A percentile compares a stretch with the other conserved stretches of the same genome.
Evolutionary conservation across 1,140 invertebrate species (phyloP).

Genomic region (Sarcophaga peregrina): DNA sequence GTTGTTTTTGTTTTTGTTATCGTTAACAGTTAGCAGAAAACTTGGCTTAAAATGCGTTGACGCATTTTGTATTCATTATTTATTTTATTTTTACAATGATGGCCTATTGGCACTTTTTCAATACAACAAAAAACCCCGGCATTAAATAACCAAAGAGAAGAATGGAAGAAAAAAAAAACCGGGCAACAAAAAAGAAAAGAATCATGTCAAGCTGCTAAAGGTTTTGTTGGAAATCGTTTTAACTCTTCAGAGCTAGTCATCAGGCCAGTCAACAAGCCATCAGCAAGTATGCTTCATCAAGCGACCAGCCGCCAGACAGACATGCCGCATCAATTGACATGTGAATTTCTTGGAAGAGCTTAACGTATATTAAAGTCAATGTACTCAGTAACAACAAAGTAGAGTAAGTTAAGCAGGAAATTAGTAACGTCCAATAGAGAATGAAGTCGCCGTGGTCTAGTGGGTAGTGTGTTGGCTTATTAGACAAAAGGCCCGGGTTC

Average conservation of each 20-base stretch:
- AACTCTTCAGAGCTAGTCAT: not conserved
- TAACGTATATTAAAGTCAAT: not conserved
- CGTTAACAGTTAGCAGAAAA: not conserved
- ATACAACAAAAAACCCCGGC: not conserved
- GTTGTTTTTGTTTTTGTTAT: too few species aligned
- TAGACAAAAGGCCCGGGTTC: too few species aligned
- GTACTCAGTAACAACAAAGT: too few species aligned
- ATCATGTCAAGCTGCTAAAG: slow-evolving; percentile 16
- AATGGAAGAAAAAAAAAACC: too few species aligned
- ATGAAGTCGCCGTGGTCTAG: too few species aligned
- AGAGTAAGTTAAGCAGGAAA: too few species aligned
- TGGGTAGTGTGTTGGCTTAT: too few species aligned
- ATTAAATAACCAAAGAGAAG: not conserved
- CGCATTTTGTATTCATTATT: slow-evolving; percentile 30
- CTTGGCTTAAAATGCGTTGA: slow-evolving; percentile 26
- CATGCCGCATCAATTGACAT: not conserved
- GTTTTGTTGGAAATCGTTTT: not conserved
- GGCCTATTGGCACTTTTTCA: slow-evolving; percentile 34
- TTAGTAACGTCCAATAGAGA: too few species aligned
- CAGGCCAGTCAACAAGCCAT: not conserved
- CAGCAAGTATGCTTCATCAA: slow-evolving; percentile 18
- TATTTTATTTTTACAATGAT: slow-evolving; percentile 30
- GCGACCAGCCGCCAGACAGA: not conserved
- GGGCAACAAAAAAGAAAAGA: slow-evolving; percentile 31
- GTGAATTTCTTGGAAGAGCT: slow-evolving; percentile 2